Conservation (phyloP, 2,797 vertebrate genomes). For the Melopsittacus undulatus region DNA sequence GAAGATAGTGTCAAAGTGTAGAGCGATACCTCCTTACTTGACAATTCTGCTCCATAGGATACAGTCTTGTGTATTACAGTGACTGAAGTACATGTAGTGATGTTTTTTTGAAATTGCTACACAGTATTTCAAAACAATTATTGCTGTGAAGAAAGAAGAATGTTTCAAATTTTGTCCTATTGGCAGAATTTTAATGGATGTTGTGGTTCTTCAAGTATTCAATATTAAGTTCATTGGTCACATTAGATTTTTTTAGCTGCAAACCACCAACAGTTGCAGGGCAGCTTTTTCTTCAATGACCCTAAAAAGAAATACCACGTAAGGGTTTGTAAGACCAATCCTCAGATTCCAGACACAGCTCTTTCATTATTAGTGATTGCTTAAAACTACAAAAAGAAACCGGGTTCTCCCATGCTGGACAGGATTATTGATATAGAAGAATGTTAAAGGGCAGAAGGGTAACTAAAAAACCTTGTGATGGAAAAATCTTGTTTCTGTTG, state of each 20-base stretch:
- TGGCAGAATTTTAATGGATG: neutral
- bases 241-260: neutral
- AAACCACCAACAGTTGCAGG: neutral
- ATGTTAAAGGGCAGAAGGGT: neutral
- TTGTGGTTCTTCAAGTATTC: neutral
- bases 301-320: neutral
- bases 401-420: neutral
- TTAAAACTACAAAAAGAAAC: neutral
- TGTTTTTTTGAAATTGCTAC: neutral
- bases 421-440: neutral
- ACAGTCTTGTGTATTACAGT: neutral
- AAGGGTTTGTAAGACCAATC: neutral
- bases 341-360: neutral
- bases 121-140: neutral
- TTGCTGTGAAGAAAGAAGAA: neutral
- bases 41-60: neutral
- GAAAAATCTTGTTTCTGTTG: neutral
- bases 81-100: rapidly evolving
- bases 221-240: neutral
- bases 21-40: neutral
- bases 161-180: neutral
- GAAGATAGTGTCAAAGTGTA: neutral
- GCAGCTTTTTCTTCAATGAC: neutral
- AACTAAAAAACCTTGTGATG: neutral
- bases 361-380: neutral